Base-by-base conservation (phyloP, 2,888 invertebrate species). In the Theretra japonica region DNA sequence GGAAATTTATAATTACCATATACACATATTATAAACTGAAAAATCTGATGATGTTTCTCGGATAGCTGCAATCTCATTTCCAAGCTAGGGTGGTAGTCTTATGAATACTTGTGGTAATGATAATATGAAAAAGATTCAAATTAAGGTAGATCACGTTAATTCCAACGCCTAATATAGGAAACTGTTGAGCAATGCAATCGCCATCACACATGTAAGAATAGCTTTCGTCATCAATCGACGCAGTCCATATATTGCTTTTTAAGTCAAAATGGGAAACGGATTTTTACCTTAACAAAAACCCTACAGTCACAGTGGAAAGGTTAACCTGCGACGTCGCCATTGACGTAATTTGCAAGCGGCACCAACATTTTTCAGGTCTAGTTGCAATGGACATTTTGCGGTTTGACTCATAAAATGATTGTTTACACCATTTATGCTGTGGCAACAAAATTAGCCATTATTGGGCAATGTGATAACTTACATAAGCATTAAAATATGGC, bases 301-400 rank as follows among this genome's bases (percentile, higher is more conserved):
- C 41, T 17, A 41, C 8, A 65, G 65, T 65, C 65, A 65, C 41
- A 4, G 41, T 62, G 21, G 17, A n/a, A n/a, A 19, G 53, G 17
- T 62, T 62, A 41, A 41, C 41, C 48, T 60, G 23, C 17, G 21
- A 48, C 65, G 23, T 48, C 4, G 21, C 23, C 23, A 4, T 65
- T 65, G 65, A 65, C 65, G 65, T 41, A 65, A 48, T 23, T 65
- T 23, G 23, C 65, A 65, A 48, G 23, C 23, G 65, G 48, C 65
- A 65, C 65, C 25, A 48, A 65, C 41, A 48, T 65, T 48, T 23
- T 53, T 23, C 2, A 48, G 23, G 21, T 65, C 21, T 48, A 21
- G n/a, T 60, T 30, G 4, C n/a, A 17, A n/a, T 53, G 19, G 50
- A n/a, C 19, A 19, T 23, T 28, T 28, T 23, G 58, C 65, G 11